Evolutionary conservation across 2,797 vertebrate species (phyloP), one percentile per base, ranked within the genome.

Genomic region (Microctenopoma stevenorrisi): DNA sequence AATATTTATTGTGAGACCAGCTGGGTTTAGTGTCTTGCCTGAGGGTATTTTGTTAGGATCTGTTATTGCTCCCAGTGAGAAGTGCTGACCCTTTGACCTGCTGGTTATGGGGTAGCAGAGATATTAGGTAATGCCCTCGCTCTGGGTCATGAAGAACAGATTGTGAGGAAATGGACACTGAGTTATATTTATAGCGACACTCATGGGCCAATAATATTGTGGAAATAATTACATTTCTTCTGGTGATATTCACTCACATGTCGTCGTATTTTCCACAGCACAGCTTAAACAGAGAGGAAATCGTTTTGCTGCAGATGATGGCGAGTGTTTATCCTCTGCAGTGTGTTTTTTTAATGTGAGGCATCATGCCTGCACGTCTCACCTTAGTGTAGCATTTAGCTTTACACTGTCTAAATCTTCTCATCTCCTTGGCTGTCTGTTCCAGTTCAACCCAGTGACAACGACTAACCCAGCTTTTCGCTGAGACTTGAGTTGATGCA

Each of bases 51-150:
- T 64, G 38, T 35, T 37, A 57, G 37, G 26, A 65, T 76, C 47
- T 72, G 44, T 82, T 75, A 68, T 82, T 68, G 38, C 62, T 58
- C 30, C 42, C 2, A 15, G 33, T 78, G 72, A 77, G 37, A 60
- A 16, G 30, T 0, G 8, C 37, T 78, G 65, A 72, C 86, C 85
- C 68, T 85, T 74, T 84, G 77, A 85, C 74, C 53, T 72, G 33
- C 26, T 13, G 30, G 4, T 68, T 68, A 77, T 69, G 12, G 60
- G 54, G 50, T 44, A 30, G 18, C 65, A 30, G 53, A 46, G 26
- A 48, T 65, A 63, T 42, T 47, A 18, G 44, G 38, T 18, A 53
- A 53, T 44, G 63, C 6, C n/a, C 0, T 55, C 10, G 4, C 22
- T 61, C n/a, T 5, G n/a, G 30, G 28, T 48, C 46, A 7, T 8